phyloP scores from a whole-genome alignment of 1,140 invertebrate species.

The Zaprionus gabonicus region DNA sequence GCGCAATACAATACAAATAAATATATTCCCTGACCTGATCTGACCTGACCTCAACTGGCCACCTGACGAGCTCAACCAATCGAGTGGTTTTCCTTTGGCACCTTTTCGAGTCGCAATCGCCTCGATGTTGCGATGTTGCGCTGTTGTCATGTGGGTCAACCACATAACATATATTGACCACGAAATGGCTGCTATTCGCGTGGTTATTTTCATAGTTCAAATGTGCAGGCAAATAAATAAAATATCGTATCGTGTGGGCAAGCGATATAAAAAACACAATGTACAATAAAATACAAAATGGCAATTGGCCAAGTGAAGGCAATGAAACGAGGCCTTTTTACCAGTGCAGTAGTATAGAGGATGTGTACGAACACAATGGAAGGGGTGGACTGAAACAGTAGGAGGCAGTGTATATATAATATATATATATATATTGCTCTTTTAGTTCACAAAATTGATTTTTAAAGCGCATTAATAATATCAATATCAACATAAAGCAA shows the following conservation, averaged over 20 bases:
- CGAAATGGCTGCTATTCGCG: constrained; percentile 68
- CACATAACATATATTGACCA: constrained; percentile 66
- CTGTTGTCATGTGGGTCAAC: constrained; percentile 66
- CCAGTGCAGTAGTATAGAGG: background rate
- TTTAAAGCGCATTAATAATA: background rate
- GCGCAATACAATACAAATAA: constrained; percentile 37
- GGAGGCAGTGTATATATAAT: background rate
- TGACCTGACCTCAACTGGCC: constrained; percentile 39
- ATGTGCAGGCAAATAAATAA: constrained; percentile 75
- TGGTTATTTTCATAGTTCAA: constrained; percentile 76
- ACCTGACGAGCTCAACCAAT: background rate
- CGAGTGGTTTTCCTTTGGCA: constrained; percentile 7
- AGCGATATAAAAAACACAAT: constrained; percentile 48
- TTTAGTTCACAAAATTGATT: background rate
- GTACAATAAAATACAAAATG: constrained; percentile 68
- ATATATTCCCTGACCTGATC: constrained; percentile 43
- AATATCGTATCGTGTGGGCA: constrained; percentile 46
- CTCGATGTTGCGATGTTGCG: constrained; percentile 20
- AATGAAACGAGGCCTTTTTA: constrained; percentile 33
- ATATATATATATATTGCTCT: background rate
- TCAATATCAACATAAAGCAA: background rate
- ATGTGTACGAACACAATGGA: background rate
- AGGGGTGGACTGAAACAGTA: background rate
- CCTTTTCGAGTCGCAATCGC: constrained; percentile 16
- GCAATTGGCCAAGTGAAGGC: constrained; percentile 56